Base-by-base conservation (phyloP, 1,140 invertebrate species). In the Oncopeltus fasciatus region DNA sequence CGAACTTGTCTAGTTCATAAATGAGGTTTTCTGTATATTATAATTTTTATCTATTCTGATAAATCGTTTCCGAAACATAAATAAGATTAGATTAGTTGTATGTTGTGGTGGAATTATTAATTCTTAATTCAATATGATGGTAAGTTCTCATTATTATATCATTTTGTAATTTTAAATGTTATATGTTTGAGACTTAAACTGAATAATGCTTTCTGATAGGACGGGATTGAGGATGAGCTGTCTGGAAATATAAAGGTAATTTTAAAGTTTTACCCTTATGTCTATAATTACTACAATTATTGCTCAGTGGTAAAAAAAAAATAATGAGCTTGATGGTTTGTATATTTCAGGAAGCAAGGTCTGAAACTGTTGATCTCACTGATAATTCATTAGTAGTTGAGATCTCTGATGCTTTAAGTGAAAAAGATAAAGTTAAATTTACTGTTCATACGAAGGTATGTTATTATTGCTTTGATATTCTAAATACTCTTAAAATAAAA, bases 371-470 rank as follows among this genome's bases (percentile, higher is more conserved):
- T 28, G 84, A 88, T 70, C 72, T 86, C 59, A 77, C 77, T 21
- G 83, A 86, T 68, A 81, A 81, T 59, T 78, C 82, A 2, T 70
- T 92, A 27, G 71, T 86, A 71, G 91, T 99, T 29, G 97, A 99
- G 73, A 99, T 99, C 71, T 98, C 95, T 31, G 97, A 99, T 83
- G 96, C 97, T 14, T 76, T 99, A 8, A 98, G 95, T 73, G 97
- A 99, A 77, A 90, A 96, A 72, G 96, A 99, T 69, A 98, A 98
- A 78, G 95, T 99, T 0, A 99, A 99, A 76, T 99, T 99, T 74
- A 99, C 97, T 14, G 95, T 99, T 8, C 95, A 99, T 73, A 99
- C 96, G 0, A 92, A 85, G 74, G 85, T 85, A 74, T 24, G 49
- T 24, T 21, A 24, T 26, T 24, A 24, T 24, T 56, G 24, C n/a